A percentile compares a stretch with the other conserved stretches of the same genome.
Evolutionary conservation across 2,113 vertebrate genomes (phyloP).

Genomic region (Illadopsis cleaveri): DNA sequence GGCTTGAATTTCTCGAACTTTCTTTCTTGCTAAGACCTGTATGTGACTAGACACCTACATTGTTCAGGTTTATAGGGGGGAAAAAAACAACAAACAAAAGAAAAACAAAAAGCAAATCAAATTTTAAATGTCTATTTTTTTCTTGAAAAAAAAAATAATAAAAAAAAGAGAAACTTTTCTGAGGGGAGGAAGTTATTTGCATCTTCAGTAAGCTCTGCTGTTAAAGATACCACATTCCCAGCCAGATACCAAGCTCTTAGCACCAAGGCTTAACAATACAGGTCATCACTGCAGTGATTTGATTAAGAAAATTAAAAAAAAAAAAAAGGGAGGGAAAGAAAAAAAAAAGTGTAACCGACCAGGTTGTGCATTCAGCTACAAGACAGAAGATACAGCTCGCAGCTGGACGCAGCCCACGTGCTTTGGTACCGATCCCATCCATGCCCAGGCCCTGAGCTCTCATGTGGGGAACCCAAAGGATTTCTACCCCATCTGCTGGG

Average conservation of each 20-base stretch:
- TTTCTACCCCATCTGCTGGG: neutral
- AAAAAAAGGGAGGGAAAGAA: neutral
- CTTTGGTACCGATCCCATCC: neutral
- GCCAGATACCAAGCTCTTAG: conserved; percentile 82
- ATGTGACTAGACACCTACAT: conserved; percentile 99
- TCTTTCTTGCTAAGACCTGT: conserved; percentile 99
- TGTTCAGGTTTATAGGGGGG: conserved; percentile 79
- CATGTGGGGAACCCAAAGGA: neutral
- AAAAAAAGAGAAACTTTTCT: conserved; percentile 9
- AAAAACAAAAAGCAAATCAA: conserved; percentile 86
- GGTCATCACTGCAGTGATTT: conserved; percentile 83
- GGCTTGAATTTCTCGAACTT: conserved; percentile 99
- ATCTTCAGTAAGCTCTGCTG: conserved; percentile 78
- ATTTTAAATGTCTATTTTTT: conserved; percentile 77
- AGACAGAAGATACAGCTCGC: neutral
- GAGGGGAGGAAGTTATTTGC: conserved; percentile 75
- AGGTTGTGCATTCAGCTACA: neutral
- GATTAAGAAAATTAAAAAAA: conserved; percentile 63
- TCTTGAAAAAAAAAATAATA: neutral
- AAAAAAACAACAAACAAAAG: conserved; percentile 67
- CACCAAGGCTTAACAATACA: conserved; percentile 73
- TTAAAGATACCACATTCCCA: conserved; percentile 81
- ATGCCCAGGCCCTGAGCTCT: neutral
- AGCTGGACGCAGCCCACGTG: neutral
- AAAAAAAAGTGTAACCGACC: neutral